A percentile compares a stretch with the other conserved stretches of the same genome.
These are phyloP conservation scores for Patella vulgata DNA, from an alignment of 1,140 invertebrate genomes.

Conservation along the genomic window DNA sequence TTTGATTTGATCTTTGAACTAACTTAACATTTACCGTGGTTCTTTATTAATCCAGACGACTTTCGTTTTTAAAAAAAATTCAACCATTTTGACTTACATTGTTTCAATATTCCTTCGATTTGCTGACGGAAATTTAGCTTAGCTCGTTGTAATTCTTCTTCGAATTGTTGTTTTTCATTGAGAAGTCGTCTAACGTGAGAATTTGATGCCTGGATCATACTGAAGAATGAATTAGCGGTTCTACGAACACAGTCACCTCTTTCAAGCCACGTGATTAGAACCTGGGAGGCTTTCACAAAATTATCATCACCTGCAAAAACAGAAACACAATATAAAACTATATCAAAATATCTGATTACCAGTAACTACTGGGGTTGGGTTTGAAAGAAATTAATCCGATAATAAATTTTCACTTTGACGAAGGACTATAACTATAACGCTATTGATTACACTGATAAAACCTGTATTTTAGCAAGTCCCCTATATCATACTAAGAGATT, in stretches of 20 bases:
- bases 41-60: too few relatives aligned
- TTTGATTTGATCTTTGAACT: too few relatives aligned
- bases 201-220: slow-evolving; percentile 93
- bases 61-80: too few relatives aligned
- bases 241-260: slow-evolving; percentile 89
- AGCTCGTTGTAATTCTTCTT: slow-evolving; percentile 85
- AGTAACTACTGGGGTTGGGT: not conserved
- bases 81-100: slow-evolving; percentile 55
- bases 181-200: slow-evolving; percentile 86
- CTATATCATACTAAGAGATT: too few relatives aligned
- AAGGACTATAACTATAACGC: too few relatives aligned
- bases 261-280: slow-evolving; percentile 79
- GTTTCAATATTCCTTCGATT: slow-evolving; percentile 54
- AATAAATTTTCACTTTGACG: too few relatives aligned
- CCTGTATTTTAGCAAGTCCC: too few relatives aligned
- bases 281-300: slow-evolving; percentile 64
- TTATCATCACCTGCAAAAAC: slow-evolving; percentile 67
- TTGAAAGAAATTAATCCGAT: not conserved
- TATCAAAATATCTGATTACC: too few relatives aligned
- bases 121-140: slow-evolving; percentile 72
- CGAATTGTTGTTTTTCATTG: slow-evolving; percentile 83
- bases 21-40: too few relatives aligned
- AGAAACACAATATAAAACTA: too few relatives aligned
- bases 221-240: slow-evolving; percentile 90
- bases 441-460: too few relatives aligned